Percentiles rank a stretch among this genome's conserved stretches.
These are phyloP conservation scores for Acanthopleura granulata DNA, from an alignment of 2,888 invertebrate species.

Conservation along the genomic window DNA sequence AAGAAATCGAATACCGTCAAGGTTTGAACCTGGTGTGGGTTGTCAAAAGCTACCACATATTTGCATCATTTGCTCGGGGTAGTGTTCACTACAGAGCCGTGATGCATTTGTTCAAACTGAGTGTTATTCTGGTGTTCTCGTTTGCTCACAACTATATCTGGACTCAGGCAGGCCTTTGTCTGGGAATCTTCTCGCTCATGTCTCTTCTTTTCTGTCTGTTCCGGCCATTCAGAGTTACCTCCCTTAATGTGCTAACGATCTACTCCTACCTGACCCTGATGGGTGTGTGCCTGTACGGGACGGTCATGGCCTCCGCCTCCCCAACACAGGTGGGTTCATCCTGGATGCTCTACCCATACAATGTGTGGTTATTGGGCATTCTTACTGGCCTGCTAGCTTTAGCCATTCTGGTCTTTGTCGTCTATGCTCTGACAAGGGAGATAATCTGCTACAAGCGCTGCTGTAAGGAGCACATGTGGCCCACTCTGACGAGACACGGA, in stretches of 20 bases:
- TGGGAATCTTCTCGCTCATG: constrained; percentile 38
- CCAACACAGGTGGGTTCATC: constrained; percentile 35
- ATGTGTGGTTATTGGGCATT: constrained; percentile 40
- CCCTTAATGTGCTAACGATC: constrained; percentile 52
- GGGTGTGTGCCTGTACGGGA: constrained; percentile 49
- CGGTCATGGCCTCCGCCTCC: constrained; percentile 36
- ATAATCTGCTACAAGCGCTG: constrained; percentile 43
- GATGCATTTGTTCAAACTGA: constrained; percentile 46
- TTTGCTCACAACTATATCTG: constrained; percentile 47
- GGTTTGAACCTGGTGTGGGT: constrained; percentile 62
- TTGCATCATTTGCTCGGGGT: constrained; percentile 59
- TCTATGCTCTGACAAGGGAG: neutral
- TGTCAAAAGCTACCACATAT: constrained; percentile 54
- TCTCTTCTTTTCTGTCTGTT: constrained; percentile 40
- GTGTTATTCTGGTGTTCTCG: constrained; percentile 47
- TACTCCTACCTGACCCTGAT: constrained; percentile 47
- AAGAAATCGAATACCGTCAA: constrained; percentile 62
- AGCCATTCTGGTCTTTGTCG: constrained; percentile 33
- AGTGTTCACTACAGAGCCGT: constrained; percentile 52
- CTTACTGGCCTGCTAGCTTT: constrained; percentile 47
- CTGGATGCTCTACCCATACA: constrained; percentile 52
- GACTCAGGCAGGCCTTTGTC: constrained; percentile 44
- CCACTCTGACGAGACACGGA: constrained; percentile 52
- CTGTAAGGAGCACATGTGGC: constrained; percentile 55
- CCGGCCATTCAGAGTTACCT: constrained; percentile 55